Evolutionary conservation across 2,888 invertebrate species (phyloP).

Genomic region (Pristionchus entomophagus): DNA sequence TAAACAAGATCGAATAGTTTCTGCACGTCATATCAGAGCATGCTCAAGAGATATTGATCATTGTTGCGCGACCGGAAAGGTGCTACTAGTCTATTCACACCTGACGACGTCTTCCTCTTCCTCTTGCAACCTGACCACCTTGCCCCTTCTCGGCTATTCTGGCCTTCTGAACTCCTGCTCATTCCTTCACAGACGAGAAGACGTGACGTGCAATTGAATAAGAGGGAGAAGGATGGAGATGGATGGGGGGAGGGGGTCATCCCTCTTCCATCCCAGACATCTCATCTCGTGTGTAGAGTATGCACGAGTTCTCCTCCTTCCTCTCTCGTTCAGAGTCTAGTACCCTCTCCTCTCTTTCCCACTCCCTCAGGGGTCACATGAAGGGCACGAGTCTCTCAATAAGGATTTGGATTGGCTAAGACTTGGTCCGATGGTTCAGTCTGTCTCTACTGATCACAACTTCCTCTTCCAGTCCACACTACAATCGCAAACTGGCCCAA

Average conservation of each 20-base stretch:
- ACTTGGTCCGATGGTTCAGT: constrained; percentile 7
- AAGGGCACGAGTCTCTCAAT: background rate
- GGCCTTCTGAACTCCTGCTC: too few relatives aligned
- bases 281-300: constrained; percentile 1
- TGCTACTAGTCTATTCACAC: background rate
- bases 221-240: too few relatives aligned
- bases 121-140: background rate
- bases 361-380: background rate
- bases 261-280: background rate
- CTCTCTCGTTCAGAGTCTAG: background rate
- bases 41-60: background rate
- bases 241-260: too few relatives aligned
- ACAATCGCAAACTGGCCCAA: background rate
- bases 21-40: too few relatives aligned
- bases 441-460: background rate
- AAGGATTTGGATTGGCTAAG: background rate
- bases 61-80: background rate
- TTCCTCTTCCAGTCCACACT: background rate
- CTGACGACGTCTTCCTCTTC: background rate
- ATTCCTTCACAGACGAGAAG: too few relatives aligned
- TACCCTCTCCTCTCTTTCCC: background rate
- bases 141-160: background rate
- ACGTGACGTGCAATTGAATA: constrained; percentile 17
- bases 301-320: constrained; percentile 16
- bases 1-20: too few relatives aligned